Percentiles rank a stretch among this genome's conserved stretches.
Evolutionary conservation across 2,113 vertebrate species (phyloP).

Genomic region (Tragelaphus buxtoni): DNA sequence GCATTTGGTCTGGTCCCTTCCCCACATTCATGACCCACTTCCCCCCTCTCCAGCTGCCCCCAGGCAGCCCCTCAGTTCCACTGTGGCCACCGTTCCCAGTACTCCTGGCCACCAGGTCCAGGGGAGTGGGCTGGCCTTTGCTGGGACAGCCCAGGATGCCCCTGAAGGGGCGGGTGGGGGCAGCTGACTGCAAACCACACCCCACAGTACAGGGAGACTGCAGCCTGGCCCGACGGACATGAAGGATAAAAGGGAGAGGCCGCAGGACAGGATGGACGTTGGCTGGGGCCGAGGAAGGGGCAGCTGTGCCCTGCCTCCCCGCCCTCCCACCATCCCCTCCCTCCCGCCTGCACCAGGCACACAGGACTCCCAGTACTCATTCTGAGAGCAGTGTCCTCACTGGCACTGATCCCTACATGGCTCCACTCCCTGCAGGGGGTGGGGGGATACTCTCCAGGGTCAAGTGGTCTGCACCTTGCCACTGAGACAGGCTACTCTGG

Average conservation of each 20-base stretch:
- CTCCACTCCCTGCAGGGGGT: background rate
- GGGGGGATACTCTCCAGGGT: background rate
- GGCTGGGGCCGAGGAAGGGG: background rate
- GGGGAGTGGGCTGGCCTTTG: background rate
- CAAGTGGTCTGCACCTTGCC: too few relatives aligned
- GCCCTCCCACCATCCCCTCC: accelerated
- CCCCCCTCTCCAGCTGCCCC: background rate
- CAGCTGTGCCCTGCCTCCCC: background rate
- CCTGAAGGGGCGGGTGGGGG: background rate
- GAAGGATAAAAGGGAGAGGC: background rate
- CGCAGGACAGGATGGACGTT: too few relatives aligned
- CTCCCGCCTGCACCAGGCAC: background rate
- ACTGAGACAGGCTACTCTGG: background rate
- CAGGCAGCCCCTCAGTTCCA: background rate
- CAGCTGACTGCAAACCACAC: too few relatives aligned
- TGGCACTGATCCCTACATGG: background rate
- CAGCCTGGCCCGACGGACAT: accelerated
- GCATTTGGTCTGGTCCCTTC: background rate
- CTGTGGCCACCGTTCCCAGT: accelerated
- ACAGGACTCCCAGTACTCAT: background rate
- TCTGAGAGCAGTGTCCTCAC: background rate
- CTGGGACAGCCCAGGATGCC: background rate
- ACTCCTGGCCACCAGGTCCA: background rate
- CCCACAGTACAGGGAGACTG: too few relatives aligned
- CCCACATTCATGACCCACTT: background rate